These are phyloP conservation scores for Athalia circularis DNA, from an alignment of 2,888 invertebrate genomes.

Conservation along the genomic window DNA sequence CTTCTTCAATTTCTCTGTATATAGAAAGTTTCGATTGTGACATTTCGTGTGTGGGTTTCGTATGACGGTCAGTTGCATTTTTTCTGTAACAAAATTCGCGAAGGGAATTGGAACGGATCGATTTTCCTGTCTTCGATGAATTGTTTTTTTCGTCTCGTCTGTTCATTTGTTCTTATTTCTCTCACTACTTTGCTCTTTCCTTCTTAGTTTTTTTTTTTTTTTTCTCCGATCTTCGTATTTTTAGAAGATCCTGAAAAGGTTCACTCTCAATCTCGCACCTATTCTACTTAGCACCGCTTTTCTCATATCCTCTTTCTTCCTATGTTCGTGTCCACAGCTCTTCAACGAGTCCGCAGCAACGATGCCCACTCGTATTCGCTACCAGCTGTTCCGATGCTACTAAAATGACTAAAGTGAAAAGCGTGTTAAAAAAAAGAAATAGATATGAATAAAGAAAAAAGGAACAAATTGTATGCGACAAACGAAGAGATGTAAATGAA, in stretches of 20 bases:
- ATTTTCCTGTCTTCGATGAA: conserved; percentile 13
- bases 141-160: background rate
- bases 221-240: conserved; percentile 7
- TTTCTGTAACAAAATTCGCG: conserved; percentile 29
- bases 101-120: conserved; percentile 35
- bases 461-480: too few relatives aligned
- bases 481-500: too few relatives aligned
- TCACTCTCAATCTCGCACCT: background rate
- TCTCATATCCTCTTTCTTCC: background rate
- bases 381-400: background rate
- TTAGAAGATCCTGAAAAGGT: background rate
- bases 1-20: background rate
- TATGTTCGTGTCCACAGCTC: too few relatives aligned
- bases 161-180: background rate
- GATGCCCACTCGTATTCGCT: background rate
- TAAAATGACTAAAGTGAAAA: background rate
- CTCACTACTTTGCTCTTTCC: too few relatives aligned
- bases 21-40: conserved; percentile 20
- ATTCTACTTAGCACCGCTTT: background rate
- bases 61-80: too few relatives aligned
- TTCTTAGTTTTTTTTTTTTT: background rate
- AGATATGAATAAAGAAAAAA: background rate
- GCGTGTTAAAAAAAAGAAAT: background rate
- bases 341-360: too few relatives aligned
- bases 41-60: too few relatives aligned